These are phyloP conservation scores for Scortum barcoo DNA, from an alignment of 2,113 vertebrate species.

Conservation along the genomic window DNA sequence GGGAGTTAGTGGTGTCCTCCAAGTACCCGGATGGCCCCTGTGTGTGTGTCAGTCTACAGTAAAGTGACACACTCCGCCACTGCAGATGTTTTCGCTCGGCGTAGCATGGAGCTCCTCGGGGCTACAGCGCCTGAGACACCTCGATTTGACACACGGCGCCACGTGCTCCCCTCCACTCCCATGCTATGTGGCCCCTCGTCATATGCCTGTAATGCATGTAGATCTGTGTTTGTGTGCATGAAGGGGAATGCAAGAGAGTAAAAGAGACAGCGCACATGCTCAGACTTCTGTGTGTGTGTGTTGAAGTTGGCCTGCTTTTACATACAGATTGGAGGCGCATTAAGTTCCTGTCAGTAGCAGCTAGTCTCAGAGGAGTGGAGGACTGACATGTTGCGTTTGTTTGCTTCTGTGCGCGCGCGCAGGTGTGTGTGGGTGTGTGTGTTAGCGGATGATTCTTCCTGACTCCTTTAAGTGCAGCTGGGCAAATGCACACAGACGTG, in stretches of 20 bases:
- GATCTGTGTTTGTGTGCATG: slow-evolving; percentile 14
- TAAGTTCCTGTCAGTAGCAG: slow-evolving; percentile 54
- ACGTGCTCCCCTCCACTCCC: slow-evolving; percentile 31
- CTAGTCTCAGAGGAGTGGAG: slow-evolving; percentile 51
- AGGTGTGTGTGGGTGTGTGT: slow-evolving; percentile 1
- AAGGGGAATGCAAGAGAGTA: not conserved
- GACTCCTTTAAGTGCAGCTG: slow-evolving; percentile 61
- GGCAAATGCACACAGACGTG: slow-evolving; percentile 52
- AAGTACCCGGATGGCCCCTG: slow-evolving; percentile 1
- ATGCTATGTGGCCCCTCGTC: slow-evolving; percentile 12
- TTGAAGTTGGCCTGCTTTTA: slow-evolving; percentile 42
- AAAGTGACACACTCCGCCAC: slow-evolving; percentile 40
- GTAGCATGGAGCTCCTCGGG: slow-evolving; percentile 39
- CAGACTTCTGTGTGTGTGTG: slow-evolving; percentile 21
- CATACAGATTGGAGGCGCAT: slow-evolving; percentile 50
- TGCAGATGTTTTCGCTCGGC: slow-evolving; percentile 65
- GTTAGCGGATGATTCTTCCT: slow-evolving; percentile 34
- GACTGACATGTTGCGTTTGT: slow-evolving; percentile 28
- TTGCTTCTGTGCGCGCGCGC: slow-evolving; percentile 6
- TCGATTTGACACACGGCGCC: slow-evolving; percentile 47
- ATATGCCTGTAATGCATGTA: slow-evolving; percentile 1
- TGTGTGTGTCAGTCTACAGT: slow-evolving; percentile 32
- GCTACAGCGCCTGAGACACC: slow-evolving; percentile 62
- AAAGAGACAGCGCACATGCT: slow-evolving; percentile 38
- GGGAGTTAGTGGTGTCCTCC: slow-evolving; percentile 33